These are phyloP conservation scores for Turritopsis rubra DNA, from an alignment of 30 jellyfish, hydroid and myxozoan genomes.

Conservation along the genomic window DNA sequence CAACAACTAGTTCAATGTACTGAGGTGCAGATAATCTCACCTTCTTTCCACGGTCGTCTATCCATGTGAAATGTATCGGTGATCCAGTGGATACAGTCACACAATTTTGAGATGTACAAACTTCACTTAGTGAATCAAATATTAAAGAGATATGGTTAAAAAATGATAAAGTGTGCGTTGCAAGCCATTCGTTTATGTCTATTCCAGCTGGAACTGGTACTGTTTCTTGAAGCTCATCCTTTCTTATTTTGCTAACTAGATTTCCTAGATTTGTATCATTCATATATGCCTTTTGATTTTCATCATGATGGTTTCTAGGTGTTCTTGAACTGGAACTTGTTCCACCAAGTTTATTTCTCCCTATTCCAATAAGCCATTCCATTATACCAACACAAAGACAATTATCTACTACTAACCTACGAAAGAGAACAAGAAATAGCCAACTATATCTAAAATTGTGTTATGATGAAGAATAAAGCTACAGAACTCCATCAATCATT, in stretches of 20 bases:
- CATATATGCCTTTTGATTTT: conserved; percentile 75
- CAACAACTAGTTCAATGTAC: conserved; percentile 81
- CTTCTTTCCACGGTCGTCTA: conserved; percentile 91
- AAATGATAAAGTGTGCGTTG: conserved; percentile 84
- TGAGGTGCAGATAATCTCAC: conserved; percentile 93
- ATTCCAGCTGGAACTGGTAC: conserved; percentile 93
- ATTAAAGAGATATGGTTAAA: conserved; percentile 76
- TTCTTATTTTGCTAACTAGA: conserved; percentile 55
- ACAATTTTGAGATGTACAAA: conserved; percentile 81
- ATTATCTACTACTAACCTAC: not conserved
- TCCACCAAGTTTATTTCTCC: conserved; percentile 59
- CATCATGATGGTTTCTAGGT: conserved; percentile 44
- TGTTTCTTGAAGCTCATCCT: conserved; percentile 74
- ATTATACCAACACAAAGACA: not conserved
- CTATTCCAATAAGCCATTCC: conserved; percentile 87
- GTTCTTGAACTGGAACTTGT: conserved; percentile 53
- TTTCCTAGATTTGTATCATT: conserved; percentile 43
- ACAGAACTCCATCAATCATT: no score
- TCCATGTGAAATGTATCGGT: conserved; percentile 83
- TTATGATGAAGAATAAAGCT: no score
- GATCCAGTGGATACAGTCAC: conserved; percentile 64
- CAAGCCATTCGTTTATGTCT: conserved; percentile 95
- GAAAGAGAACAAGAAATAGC: not conserved
- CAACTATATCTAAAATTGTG: not conserved
- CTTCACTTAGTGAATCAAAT: conserved; percentile 64